These are phyloP conservation scores for Athrips mouffetella DNA, from an alignment of 2,888 invertebrate genomes.

Conservation along the genomic window DNA sequence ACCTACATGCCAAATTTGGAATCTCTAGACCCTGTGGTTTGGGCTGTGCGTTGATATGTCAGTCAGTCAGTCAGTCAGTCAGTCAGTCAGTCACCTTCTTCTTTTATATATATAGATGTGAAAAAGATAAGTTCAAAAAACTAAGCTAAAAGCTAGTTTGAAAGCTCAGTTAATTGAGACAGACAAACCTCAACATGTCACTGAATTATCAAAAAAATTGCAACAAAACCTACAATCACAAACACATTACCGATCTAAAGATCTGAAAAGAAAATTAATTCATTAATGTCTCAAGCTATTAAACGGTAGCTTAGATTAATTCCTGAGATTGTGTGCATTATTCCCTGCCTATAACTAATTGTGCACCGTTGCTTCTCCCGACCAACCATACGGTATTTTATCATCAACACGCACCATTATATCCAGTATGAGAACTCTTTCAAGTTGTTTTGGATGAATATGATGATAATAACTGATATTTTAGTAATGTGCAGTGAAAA, in stretches of 20 bases:
- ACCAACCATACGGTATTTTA: slow-evolving; percentile 25
- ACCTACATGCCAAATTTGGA: too few relatives aligned
- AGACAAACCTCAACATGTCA: not conserved
- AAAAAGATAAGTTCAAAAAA: too few relatives aligned
- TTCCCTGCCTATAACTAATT: slow-evolving; percentile 12
- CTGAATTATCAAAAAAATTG: not conserved
- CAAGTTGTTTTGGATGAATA: slow-evolving; percentile 21
- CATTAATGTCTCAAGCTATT: not conserved
- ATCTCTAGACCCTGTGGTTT: too few relatives aligned
- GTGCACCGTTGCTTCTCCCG: slow-evolving; percentile 10
- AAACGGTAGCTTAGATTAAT: slow-evolving; percentile 7
- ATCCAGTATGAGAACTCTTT: slow-evolving; percentile 23
- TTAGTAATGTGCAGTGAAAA: not conserved
- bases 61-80: too few relatives aligned
- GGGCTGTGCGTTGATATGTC: too few relatives aligned
- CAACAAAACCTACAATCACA: not conserved
- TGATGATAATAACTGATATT: not conserved
- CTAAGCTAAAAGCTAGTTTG: too few relatives aligned
- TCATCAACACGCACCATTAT: slow-evolving; percentile 22
- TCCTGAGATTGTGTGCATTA: slow-evolving; percentile 10
- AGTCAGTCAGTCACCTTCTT: too few relatives aligned
- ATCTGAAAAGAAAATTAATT: slow-evolving; percentile 1
- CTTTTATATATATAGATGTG: too few relatives aligned
- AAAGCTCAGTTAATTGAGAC: not conserved
- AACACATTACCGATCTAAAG: not conserved